Conservation (phyloP, 2,113 vertebrate genomes). For the Herpetotheres cachinnans region DNA sequence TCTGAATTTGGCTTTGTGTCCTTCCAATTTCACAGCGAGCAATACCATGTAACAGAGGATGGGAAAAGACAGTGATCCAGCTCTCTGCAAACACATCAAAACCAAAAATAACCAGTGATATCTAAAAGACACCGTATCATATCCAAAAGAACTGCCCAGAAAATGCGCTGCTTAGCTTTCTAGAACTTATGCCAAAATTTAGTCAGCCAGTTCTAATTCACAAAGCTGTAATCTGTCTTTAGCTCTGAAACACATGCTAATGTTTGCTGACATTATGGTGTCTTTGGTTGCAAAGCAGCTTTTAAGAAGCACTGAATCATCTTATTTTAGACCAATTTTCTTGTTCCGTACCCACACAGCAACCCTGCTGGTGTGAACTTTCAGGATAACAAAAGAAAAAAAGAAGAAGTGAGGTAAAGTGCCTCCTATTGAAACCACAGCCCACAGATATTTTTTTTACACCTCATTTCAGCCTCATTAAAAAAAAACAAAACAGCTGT, state of each 20-base stretch:
- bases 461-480: not conserved
- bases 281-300: not conserved
- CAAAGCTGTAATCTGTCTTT: not conserved
- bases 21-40: not conserved
- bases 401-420: not conserved
- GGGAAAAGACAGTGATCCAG: not conserved
- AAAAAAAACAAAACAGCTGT: not conserved
- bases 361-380: not conserved
- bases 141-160: not conserved
- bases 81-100: not conserved
- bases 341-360: not conserved
- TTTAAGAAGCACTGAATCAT: not conserved
- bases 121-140: not conserved
- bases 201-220: not conserved
- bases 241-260: not conserved
- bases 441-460: not conserved
- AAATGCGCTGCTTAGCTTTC: not conserved
- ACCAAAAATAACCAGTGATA: not conserved
- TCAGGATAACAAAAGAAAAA: not conserved
- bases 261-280: not conserved
- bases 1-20: not conserved
- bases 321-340: not conserved
- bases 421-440: not conserved
- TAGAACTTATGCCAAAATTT: not conserved
- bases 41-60: not conserved